Evolutionary conservation across 1,140 invertebrate species (phyloP), one percentile per base, ranked within the genome.

Genomic region (Drosophila santomea): DNA sequence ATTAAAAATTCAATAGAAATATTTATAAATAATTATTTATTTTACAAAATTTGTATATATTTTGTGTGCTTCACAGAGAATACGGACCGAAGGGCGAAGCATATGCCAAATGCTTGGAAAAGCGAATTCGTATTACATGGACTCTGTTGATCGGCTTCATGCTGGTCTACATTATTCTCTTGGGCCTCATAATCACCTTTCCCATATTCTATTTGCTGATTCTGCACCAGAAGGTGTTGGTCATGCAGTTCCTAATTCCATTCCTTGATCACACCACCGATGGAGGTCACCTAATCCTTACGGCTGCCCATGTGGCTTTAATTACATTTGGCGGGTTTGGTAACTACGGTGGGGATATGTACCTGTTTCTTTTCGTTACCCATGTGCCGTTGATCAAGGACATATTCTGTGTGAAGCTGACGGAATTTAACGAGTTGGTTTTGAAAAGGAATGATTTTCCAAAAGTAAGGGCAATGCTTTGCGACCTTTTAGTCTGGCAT

Each of bases 291-390:
- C 10, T 78, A 4, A 25, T 84, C 6, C 20, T 85, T 17, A 28
- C 63, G 0, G 35, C 20, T 0, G n/a, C 74, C 4, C 85, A 89
- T 15, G 36, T 62, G 0, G n/a, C 20, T 6, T 47, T 77, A 1
- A 15, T 79, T 0, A 3, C 8, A 2, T 60, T 85, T 15, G 85
- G 85, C 2, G 72, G 57, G 0, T 82, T 90, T 25, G 85, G 85
- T 0, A 85, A 90, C 38, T 90, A 81, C 41, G 85, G 81, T 4
- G 72, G 80, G 3, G 85, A 90, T 35, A 90, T 90, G 80, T 90
- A 79, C 23, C 38, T 90, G 0, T 90, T 90, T 17, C 36, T 90
- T 0, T 90, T 72, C 7, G 73, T 85, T 7, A 39, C 56, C 4
- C 78, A 90, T 51, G 48, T 90, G 5, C 81, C 85, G 1, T 17